Evolutionary conservation across 2,888 invertebrate genomes (phyloP).

Genomic region (Cheilosia urbana): DNA sequence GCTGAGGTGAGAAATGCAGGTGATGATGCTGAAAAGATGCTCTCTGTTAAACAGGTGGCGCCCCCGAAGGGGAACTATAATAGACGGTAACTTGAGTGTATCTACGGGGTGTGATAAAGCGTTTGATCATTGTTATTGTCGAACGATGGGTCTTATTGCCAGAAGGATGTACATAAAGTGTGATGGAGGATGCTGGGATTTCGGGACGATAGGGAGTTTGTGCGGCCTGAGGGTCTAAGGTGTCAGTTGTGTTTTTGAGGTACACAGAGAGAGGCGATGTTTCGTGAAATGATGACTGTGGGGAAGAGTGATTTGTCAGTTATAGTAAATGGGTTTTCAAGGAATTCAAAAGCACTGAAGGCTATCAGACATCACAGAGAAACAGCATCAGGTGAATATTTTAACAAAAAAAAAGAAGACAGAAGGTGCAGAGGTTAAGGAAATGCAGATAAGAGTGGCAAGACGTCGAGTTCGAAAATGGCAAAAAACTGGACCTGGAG

Average conservation of each 20-base stretch:
- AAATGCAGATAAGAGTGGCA: too few relatives aligned
- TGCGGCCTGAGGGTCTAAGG: background rate
- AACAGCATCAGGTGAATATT: too few relatives aligned
- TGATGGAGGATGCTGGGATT: background rate
- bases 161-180: background rate
- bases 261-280: background rate
- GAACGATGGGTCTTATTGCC: background rate
- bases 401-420: too few relatives aligned
- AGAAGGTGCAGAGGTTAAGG: too few relatives aligned
- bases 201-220: background rate
- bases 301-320: too few relatives aligned
- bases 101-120: constrained; percentile 33
- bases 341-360: too few relatives aligned
- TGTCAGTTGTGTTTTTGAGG: background rate
- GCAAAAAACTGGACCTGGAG: too few relatives aligned
- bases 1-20: background rate
- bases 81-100: constrained; percentile 23
- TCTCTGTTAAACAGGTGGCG: constrained; percentile 30
- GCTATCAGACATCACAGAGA: too few relatives aligned
- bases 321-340: too few relatives aligned
- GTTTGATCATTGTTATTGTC: constrained; percentile 38
- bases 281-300: background rate
- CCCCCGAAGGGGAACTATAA: constrained; percentile 12
- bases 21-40: constrained; percentile 39
- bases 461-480: too few relatives aligned